Evolutionary conservation across 1,140 invertebrate genomes (phyloP), one percentile per base, ranked within the genome.

Genomic region (Rhynchophorus ferrugineus): DNA sequence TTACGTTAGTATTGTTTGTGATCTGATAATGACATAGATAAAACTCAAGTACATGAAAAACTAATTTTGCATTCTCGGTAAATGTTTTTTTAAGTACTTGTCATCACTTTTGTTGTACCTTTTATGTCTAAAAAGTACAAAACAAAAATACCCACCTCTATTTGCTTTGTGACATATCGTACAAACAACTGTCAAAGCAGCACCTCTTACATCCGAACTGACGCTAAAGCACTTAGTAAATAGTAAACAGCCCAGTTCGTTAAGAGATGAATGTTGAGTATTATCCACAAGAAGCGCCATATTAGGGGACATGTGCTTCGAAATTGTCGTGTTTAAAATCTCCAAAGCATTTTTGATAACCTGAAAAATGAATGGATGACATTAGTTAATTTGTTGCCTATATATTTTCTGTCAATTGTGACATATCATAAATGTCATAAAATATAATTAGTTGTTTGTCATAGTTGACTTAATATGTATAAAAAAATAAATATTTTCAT

Each of bases 261-360:
- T 49, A 13, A 55, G 38, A 3, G 45, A 24, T 9, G 53, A 38
- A 20, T 43, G 16, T 42, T 47, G 44, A 13, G 39, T 44, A 11
- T 19, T 44, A 18, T 55, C 53, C 2, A 55, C 42, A 11, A 55
- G 21, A 19, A 55, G 34, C 7, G 53, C 47, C 53, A 55, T 55
- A 44, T 55, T 44, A 3, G 53, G 46, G 14, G 36, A 49, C 53
- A 55, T 55, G 24, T 55, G 45, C 33, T 55, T 55, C 7, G 41
- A 49, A 36, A 55, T 49, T 16, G 53, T 45, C 6, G 43, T 55
- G 34, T 55, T 49, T 19, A 55, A 17, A 6, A 41, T 44, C 19
- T 44, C 20, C 13, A 55, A 29, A 9, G 46, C 39, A 13, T 55
- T 55, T 22, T 44, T 9, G 1, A 44, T 18, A 9, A 55, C 34